Base-by-base conservation (phyloP, 2,888 invertebrate genomes). In the Choreutis nemorana region DNA sequence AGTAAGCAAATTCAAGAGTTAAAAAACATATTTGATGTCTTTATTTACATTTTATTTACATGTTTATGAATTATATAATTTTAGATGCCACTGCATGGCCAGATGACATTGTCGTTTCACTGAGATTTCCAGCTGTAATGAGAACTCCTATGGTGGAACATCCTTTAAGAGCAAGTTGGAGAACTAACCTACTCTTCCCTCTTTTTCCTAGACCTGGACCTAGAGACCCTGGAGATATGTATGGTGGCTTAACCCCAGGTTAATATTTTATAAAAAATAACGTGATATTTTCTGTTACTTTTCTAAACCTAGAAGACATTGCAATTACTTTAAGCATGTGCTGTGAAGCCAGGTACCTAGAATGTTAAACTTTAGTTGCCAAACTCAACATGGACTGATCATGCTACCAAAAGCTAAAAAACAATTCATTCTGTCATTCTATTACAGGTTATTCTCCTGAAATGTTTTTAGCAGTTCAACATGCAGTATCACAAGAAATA, bases 131-230 rank as follows among this genome's bases (percentile, higher is more conserved):
- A 5, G 83, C 83, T 8, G 85, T 87, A 32, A 77, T 84, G 55
- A 73, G 87, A 38, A 81, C 68, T 20, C 67, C 55, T 3, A 67
- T 53, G 55, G 32, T 66, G 23, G 73, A 61, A 42, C 73, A 78
- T 40, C 78, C 78, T 1, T 33, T 77, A 8, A 57, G 62, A 33
- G 66, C 71, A 12, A 75, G 77, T 40, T 93, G 92, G 92, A 71
- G 82, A 24, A 93, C 92, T 2, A 84, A 87, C 55, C 65, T 85
- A 8, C 58, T 87, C 28, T 92, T 85, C 62, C 87, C 86, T 1
- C 41, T 83, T 23, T 87, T 84, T 54, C 87, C 85, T 40, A 65
- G 64, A 11, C 81, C 86, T 1, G 91, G 91, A 0, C 91, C 92
- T 1, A 67, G 91, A 29, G 80, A 83, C 29, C 61, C 73, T 3